Base-by-base conservation (phyloP, 1,140 invertebrate genomes). In the Caerostris darwini region DNA sequence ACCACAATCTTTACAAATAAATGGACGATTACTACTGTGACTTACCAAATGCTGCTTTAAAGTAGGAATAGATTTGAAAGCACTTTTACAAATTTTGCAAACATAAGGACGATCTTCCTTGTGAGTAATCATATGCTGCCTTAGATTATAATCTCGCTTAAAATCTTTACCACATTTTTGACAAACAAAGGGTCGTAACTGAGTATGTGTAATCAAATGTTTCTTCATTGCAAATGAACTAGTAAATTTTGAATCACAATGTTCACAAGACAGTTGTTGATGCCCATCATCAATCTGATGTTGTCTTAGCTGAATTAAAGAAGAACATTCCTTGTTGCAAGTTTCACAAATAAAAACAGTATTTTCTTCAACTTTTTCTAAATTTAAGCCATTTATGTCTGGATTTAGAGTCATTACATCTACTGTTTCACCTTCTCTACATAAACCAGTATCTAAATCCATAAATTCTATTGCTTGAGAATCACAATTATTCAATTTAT, bases 11-110 rank as follows among this genome's bases (percentile, higher is more conserved):
- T 94, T 87, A 58, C 95, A 95, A n/a, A 57, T 83, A 53, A 90
- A 94, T 17, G 95, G 95, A 56, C 95, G 95, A n/a, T 95, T 95
- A 56, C 94, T 95, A 7, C 95, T 95, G 88, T 96, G 95, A 53
- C 94, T 95, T n/a, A 95, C 93, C 53, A 95, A 77, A 91, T 96
- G 95, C 10, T 94, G 94, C 59, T 95, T 95, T 58, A 96, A 94
- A 83, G 94, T 67, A 6, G 89, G 86, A 58, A 92, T 57, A n/a
- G 92, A 53, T 54, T 82, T 71, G 54, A 94, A 94, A 7, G 81
- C 56, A 10, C 90, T 89, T 19, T 67, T 53, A n/a, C 94, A 94
- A 17, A 90, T 61, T 58, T 89, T 92, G 34, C 94, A 93, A 7
- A n/a, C 59, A 67, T 85, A 95, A 6, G 86, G 94, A 14, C 92